phyloP scores from a whole-genome alignment of 1,140 invertebrate genomes.

The Ladona fulva region DNA sequence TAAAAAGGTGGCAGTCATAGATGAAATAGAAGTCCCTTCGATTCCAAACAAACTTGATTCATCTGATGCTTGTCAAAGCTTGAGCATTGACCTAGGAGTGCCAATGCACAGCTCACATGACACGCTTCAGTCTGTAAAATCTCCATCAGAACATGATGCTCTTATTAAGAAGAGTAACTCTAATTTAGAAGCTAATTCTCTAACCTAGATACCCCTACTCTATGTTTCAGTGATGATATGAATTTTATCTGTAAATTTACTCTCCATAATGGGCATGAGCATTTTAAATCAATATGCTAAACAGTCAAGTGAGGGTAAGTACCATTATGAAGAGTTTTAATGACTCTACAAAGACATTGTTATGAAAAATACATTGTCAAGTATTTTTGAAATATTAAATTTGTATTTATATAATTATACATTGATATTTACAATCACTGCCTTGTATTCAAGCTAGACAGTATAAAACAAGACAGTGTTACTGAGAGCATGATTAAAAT shows the following conservation, averaged over 20 bases:
- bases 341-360: background rate
- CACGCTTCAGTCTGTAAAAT: constrained; percentile 13
- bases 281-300: background rate
- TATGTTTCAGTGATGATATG: background rate
- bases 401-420: background rate
- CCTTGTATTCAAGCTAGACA: no score
- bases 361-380: background rate
- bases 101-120: constrained; percentile 8
- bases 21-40: background rate
- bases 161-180: constrained; percentile 12
- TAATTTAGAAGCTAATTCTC: constrained; percentile 11
- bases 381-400: constrained; percentile 9
- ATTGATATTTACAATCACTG: no score
- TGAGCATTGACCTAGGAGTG: constrained; percentile 14
- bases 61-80: constrained; percentile 12
- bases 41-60: background rate
- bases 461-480: no score
- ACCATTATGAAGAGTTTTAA: background rate
- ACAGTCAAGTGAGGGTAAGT: background rate
- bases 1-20: background rate
- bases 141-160: constrained; percentile 13
- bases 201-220: background rate
- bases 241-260: background rate
- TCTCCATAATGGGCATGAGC: background rate
- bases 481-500: no score